Evolutionary conservation across 2,888 invertebrate species (phyloP), one percentile per base, ranked within the genome.

Genomic region (Aromia moschata): DNA sequence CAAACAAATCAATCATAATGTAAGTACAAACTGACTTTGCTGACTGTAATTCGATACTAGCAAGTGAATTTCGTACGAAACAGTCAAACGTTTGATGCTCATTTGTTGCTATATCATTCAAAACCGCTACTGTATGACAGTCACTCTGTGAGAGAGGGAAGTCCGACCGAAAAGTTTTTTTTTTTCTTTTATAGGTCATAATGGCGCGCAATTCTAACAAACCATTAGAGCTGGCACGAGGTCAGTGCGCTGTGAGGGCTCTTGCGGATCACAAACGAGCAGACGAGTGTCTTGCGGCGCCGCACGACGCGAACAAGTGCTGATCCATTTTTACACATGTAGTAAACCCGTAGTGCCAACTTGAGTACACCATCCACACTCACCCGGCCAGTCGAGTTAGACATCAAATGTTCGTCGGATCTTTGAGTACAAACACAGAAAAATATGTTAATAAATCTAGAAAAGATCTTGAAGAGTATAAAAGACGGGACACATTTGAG

Each of bases 181-280:
- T 54, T 45, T 45, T 54, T 45, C 37, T 54, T 36, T 54, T 54
- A 45, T 54, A 87, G 87, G 83, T 82, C 37, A 84, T 86, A 65
- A 88, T 87, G 77, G 84, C 83, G 71, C 87, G 88, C 80, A 88
- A 86, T 83, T 89, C 88, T 84, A 93, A 87, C 80, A 93, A 93
- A 83, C 95, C 95, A 51, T 84, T 97, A 84, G 96, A 98, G 81
- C 85, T 98, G 78, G 97, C 97, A 43, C 94, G 95, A 76, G 97
- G 98, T 84, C 88, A 92, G 72, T 89, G 90, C 80, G 96, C 96
- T 53, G 90, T 95, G 74, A 92, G 91, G 81, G 96, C 96, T 67
- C 86, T 97, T 71, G 92, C 90, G 79, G 94, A 93, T 80, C 96
- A 97, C 85, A 93, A 92, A 82, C 87, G 97, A 76, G 91, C 94